These are phyloP conservation scores for Zelostemma sp. DNA, from an alignment of 1,140 invertebrate genomes.

Conservation along the genomic window DNA sequence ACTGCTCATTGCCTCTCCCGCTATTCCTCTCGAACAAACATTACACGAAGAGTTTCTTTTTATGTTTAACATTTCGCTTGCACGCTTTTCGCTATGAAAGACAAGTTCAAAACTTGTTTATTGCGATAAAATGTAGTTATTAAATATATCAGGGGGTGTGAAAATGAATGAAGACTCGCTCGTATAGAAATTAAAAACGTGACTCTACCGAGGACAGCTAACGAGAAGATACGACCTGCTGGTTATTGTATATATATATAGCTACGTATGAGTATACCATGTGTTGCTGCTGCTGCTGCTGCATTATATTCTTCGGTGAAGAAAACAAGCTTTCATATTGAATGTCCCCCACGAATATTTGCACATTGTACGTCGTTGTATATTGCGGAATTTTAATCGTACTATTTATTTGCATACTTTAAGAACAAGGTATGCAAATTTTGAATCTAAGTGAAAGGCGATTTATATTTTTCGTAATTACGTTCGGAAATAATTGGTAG, in stretches of 20 bases:
- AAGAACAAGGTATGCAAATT: not conserved
- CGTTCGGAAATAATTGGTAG: too few species aligned
- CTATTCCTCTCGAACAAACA: constrained; percentile 58
- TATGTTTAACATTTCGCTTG: constrained; percentile 3
- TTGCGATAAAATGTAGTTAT: constrained; percentile 59
- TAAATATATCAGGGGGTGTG: constrained; percentile 50
- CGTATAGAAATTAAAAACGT: constrained; percentile 59
- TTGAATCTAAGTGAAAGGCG: too few species aligned
- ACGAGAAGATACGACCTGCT: constrained; percentile 58
- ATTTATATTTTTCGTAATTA: too few species aligned
- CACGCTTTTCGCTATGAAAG: too few species aligned
- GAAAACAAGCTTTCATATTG: not conserved
- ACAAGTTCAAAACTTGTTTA: too few species aligned
- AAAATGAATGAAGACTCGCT: constrained; percentile 54
- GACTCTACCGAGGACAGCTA: constrained; percentile 51
- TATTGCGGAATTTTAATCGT: not conserved
- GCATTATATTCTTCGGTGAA: constrained; percentile 1
- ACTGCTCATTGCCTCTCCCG: constrained; percentile 47
- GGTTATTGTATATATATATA: constrained; percentile 31
- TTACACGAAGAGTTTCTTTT: constrained; percentile 27
- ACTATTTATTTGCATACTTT: not conserved
- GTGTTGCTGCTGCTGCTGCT: too few species aligned
- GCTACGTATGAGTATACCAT: not conserved
- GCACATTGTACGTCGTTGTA: not conserved
- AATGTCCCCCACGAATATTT: not conserved